A percentile compares a stretch with the other conserved stretches of the same genome.
These are phyloP conservation scores for Orientallactaga sibirica DNA, from an alignment of 2,797 vertebrate species.

Conservation along the genomic window DNA sequence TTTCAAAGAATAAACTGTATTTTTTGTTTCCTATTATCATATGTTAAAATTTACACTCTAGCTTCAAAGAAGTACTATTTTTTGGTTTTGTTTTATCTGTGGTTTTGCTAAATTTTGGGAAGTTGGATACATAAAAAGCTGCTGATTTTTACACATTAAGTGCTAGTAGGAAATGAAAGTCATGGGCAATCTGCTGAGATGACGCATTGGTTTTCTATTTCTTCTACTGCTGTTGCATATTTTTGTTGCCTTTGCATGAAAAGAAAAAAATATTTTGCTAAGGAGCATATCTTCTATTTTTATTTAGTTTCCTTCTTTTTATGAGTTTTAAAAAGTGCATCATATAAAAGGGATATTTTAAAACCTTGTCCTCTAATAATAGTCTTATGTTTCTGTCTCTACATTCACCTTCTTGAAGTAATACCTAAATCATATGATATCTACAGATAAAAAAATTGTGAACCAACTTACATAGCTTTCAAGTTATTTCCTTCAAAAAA, in stretches of 20 bases:
- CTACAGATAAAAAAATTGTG: not conserved
- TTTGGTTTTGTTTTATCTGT: constrained; percentile 39
- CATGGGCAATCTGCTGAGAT: constrained; percentile 54
- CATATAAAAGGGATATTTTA: not conserved
- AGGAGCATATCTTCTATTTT: constrained; percentile 29
- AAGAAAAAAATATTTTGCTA: constrained; percentile 7
- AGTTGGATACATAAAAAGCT: constrained; percentile 57
- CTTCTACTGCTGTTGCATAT: not conserved
- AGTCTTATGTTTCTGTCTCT: not conserved
- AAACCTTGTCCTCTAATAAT: not conserved
- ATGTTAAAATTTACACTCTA: not conserved
- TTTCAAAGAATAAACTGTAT: not conserved
- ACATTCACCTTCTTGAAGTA: not conserved
- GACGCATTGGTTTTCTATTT: constrained; percentile 45
- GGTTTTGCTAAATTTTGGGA: constrained; percentile 40
- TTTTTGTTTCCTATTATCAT: not conserved
- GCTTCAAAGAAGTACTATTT: not conserved
- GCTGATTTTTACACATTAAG: constrained; percentile 60
- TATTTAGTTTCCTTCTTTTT: constrained; percentile 20
- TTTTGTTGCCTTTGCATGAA: not conserved
- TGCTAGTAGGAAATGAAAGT: constrained; percentile 15
- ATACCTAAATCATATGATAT: not conserved
- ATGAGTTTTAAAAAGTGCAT: constrained; percentile 2
- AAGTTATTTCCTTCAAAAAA: not conserved
- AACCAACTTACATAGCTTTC: not conserved